A percentile compares a stretch with the other conserved stretches of the same genome.
phyloP scores from a whole-genome alignment of 2,113 vertebrate species.

The Microcebus lehilahytsara region DNA sequence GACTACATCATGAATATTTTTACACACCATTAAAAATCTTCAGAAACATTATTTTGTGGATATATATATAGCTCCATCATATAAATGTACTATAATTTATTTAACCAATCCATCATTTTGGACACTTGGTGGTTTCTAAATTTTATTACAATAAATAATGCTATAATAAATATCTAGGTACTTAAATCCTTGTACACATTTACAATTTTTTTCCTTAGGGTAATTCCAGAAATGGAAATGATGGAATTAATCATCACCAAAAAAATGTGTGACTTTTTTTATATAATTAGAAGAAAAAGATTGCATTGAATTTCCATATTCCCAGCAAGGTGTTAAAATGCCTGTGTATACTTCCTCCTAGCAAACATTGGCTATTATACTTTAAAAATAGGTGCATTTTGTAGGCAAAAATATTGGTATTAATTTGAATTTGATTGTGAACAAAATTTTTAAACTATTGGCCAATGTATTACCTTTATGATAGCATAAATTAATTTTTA shows the following conservation, averaged over 20 bases:
- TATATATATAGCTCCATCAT: neutral
- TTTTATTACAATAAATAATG: neutral
- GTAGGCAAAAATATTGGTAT: neutral
- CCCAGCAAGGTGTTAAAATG: neutral
- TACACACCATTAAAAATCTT: neutral
- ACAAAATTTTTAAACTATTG: neutral
- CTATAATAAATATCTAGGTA: neutral
- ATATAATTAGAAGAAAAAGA: neutral
- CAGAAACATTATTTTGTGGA: neutral
- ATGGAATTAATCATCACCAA: neutral
- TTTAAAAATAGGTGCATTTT: neutral
- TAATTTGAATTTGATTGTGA: neutral
- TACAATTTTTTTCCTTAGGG: neutral
- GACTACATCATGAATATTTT: neutral
- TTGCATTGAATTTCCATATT: neutral
- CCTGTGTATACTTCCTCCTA: neutral
- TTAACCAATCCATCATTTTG: neutral
- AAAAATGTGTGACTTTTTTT: neutral
- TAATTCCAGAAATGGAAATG: neutral
- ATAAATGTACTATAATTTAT: neutral
- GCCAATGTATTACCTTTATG: neutral
- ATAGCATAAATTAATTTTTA: conserved; percentile 10
- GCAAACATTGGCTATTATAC: neutral
- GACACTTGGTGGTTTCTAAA: neutral
- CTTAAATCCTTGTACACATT: neutral